Base-by-base conservation (phyloP, 2,113 vertebrate genomes). In the Limnothrissa miodon region DNA sequence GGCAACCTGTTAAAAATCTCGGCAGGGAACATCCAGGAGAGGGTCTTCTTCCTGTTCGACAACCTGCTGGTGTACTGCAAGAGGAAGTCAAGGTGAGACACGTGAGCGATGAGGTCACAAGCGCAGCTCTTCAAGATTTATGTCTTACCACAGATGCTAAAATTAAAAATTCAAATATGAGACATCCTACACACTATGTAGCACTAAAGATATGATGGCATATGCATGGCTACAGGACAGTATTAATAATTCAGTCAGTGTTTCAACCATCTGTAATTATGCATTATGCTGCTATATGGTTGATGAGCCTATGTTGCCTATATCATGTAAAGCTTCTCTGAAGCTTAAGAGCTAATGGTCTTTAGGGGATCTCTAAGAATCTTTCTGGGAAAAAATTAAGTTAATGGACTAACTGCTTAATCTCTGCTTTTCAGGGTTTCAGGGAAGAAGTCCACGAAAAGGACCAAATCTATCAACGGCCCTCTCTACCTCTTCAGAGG, bases 21-120 rank as follows among this genome's bases (percentile, higher is more conserved):
- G 0, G 98, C 98, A 0, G 98, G 98, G 86, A 99, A 99, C 87
- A 99, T 99, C 89, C 98, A 99, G 89, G 98, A 99, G 85, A 94
- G 98, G 10, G 95, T 97, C 89, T 99, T 99, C 92, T 99, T 99
- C 91, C 93, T 99, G n/a, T 99, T 99, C 0, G 98, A 99, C 94
- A 99, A 98, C 92, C 95, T 99, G 44, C 91, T 99, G 15, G 97
- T 99, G 85, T 99, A 99, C 88, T 99, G 98, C 89, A 99, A 99
- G 93, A 95, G 97, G 90, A 99, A 99, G 90, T 99, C 97, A 89
- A 97, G 98, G 98, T 99, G 88, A 91, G 93, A 39, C 25, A 42
- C 39, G 8, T 4, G 29, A 17, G 66, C 5, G 5, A 25, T 78
- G 13, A 23, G 25, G 4, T 74, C 17, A 74, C 66, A 17, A 13